Evolutionary conservation across 2,888 invertebrate species (phyloP).

Genomic region (Diogma glabrata): DNA sequence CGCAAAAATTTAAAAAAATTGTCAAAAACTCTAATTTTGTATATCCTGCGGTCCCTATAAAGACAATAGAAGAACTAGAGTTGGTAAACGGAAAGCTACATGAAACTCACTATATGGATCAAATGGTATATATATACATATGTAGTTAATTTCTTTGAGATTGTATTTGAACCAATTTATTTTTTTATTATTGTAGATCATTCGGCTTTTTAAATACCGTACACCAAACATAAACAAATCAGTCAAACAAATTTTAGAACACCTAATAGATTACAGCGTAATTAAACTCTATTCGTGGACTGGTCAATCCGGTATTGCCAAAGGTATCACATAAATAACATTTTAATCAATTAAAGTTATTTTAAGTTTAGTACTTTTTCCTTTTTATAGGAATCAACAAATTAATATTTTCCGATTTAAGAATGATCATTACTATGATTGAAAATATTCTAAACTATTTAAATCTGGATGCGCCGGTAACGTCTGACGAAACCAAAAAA

Average conservation of each 20-base stretch:
- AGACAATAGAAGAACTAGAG: background rate
- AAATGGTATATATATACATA: slow-evolving; percentile 2
- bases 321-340: no score
- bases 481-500: background rate
- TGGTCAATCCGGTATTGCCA: background rate
- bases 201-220: background rate
- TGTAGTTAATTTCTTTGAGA: background rate
- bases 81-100: background rate
- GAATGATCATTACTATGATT: background rate
- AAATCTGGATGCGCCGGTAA: background rate
- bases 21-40: background rate
- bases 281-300: background rate
- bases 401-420: background rate
- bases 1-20: background rate
- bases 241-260: background rate
- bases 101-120: background rate
- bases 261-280: background rate
- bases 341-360: no score
- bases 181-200: background rate
- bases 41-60: background rate
- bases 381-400: background rate
- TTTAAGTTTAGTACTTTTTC: background rate
- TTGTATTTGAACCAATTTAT: background rate
- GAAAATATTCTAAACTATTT: background rate
- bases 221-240: background rate